Base-by-base conservation (phyloP, 1,140 invertebrate species). In the Cryptotermes secundus region DNA sequence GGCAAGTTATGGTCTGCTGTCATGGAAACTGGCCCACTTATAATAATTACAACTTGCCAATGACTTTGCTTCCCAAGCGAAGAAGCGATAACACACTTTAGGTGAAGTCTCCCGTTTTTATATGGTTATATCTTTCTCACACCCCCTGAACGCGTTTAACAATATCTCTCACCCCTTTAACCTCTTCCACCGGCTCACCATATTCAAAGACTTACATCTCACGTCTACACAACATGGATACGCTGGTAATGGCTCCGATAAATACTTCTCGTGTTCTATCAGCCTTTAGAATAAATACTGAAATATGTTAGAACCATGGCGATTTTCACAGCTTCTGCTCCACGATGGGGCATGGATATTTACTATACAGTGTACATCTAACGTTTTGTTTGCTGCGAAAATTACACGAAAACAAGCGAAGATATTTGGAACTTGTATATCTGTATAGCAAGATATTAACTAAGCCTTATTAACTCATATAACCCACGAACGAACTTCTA, bases 1-100 rank as follows among this genome's bases (percentile, higher is more conserved):
- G 9, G 26, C 1, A 6, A 72, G n/a, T 72, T 59, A 59, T 16
- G 53, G 53, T 22, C 26, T n/a, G 19, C 53, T 59, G 53, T 59
- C 53, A 59, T 59, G 19, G 53, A 19, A 72, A 72, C 59, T 72
- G 59, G n/a, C 59, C 26, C 59, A 72, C 59, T 72, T 72, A 72
- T 72, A 72, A 72, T 72, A 72, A 72, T 72, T 72, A 72, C 59
- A 72, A 72, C 59, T 72, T 72, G n/a, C 59, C 59, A n/a, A 72
- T 72, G 59, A 72, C 59, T 72, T 72, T 72, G 59, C 59, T 72
- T 72, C 59, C n/a, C 59, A 6, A 72, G 59, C 59, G 59, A 31
- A 72, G 59, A 72, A 72, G 26, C 59, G 59, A 72, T 72, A 72
- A 72, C 59, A 72, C 59, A 0, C 59, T 72, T 72, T 72, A 72